Base-by-base conservation (phyloP, 2,113 vertebrate genomes). In the Alaudala cheleensis region DNA sequence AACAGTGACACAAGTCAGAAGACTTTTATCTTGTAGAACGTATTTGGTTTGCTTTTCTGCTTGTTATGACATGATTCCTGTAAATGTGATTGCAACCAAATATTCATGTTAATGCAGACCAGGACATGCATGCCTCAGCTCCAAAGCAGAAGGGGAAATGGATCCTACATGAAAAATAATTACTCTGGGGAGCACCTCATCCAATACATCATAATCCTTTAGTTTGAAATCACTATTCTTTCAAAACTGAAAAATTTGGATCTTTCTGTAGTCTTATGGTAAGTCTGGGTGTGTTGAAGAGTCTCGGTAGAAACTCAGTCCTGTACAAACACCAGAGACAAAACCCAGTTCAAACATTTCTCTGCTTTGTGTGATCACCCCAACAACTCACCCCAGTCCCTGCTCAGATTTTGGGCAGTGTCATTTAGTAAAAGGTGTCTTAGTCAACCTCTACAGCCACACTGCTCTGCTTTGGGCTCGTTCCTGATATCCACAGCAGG, bases 201-300 rank as follows among this genome's bases (percentile, higher is more conserved):
- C 40, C 57, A 24, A 26, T 6, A 29, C 11, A 39, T 28, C 73
- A 45, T 12, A 69, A 69, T 57, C 9, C 39, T 53, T 53, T 42
- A 15, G 65, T 56, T 10, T 42, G 8, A 65, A 80, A 72, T 64
- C 42, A 33, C 5, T 25, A 0, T 3, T 64, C 15, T 57, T 37
- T 33, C 61, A 42, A 61, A 83, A 3, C 0, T 16, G 44, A 69
- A 65, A 6, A 10, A 17, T 26, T 10, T 11, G 3, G 11, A 11
- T 40, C 7, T 56, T 77, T 83, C 34, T 58, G 16, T 10, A 24
- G 25, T 44, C 7, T 5, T 22, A 15, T 4, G 0, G 0, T 3
- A 40, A 64, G 9, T 16, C 40, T 31, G 67, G 16, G 19, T 0
- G 0, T 12, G 39, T 22, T 25, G 69, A 56, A 80, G 49, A 40